Evolutionary conservation across 2,797 vertebrate species (phyloP).

Genomic region (Euthynnus affinis): DNA sequence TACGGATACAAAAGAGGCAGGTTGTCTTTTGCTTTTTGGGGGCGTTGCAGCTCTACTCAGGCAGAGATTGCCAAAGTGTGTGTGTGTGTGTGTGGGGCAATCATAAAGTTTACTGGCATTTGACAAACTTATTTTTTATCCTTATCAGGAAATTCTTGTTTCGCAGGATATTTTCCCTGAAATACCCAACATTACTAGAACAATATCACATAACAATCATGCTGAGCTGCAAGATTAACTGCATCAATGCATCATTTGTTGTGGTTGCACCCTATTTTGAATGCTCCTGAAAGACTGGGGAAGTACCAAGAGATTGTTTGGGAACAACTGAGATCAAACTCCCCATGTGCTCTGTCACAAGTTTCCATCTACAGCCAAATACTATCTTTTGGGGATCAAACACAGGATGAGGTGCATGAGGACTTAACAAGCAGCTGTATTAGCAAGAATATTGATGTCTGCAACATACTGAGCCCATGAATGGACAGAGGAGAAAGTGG

Average conservation of each 20-base stretch:
- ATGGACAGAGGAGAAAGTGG: background rate
- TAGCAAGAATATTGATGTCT: background rate
- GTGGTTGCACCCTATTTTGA: background rate
- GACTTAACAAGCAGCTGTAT: background rate
- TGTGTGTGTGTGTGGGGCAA: no score
- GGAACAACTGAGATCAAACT: background rate
- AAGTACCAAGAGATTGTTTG: background rate
- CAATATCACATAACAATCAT: background rate
- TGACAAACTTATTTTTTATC: background rate
- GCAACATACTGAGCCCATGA: background rate
- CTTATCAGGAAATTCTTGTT: background rate
- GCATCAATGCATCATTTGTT: background rate
- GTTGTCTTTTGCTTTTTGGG: background rate
- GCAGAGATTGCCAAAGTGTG: background rate
- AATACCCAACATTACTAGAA: background rate
- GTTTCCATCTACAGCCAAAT: background rate
- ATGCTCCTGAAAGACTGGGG: background rate
- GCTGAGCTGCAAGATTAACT: background rate
- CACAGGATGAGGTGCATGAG: background rate
- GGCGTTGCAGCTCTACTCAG: background rate
- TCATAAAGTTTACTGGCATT: background rate
- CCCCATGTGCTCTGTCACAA: background rate
- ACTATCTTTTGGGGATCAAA: background rate
- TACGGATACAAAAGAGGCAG: conserved; percentile 43
- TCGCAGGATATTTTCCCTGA: background rate